These are phyloP conservation scores for Ornithoptera priamus DNA, from an alignment of 2,888 invertebrate genomes.

Conservation along the genomic window DNA sequence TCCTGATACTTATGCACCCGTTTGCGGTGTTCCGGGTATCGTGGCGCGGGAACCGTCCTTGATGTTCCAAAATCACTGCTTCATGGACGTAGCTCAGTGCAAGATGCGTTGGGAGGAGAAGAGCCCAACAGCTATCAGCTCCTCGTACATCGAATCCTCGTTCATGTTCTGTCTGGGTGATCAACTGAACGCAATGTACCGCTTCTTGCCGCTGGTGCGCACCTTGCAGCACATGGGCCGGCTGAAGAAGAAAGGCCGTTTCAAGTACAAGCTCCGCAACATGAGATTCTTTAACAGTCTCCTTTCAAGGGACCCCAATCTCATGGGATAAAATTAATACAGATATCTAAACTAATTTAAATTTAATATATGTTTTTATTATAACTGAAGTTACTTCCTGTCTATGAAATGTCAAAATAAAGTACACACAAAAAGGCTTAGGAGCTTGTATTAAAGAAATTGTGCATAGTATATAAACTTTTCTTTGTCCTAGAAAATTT, in stretches of 20 bases:
- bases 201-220: slow-evolving; percentile 60
- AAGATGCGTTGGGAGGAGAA: slow-evolving; percentile 61
- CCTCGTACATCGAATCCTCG: slow-evolving; percentile 56
- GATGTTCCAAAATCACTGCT: slow-evolving; percentile 70
- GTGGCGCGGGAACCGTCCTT: slow-evolving; percentile 56
- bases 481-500: too few species aligned
- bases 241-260: slow-evolving; percentile 55
- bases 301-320: slow-evolving; percentile 43
- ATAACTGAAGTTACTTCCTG: too few species aligned
- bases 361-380: too few species aligned
- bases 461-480: too few species aligned
- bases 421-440: too few species aligned
- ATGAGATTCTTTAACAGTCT: slow-evolving; percentile 55
- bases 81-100: slow-evolving; percentile 70
- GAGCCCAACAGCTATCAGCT: slow-evolving; percentile 48
- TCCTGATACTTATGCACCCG: slow-evolving; percentile 63
- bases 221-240: slow-evolving; percentile 70
- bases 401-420: too few species aligned
- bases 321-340: slow-evolving; percentile 50
- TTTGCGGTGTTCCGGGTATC: slow-evolving; percentile 59
- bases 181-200: slow-evolving; percentile 49
- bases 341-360: neutral
- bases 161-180: slow-evolving; percentile 68
- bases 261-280: slow-evolving; percentile 49
- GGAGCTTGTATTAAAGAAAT: too few species aligned